Evolutionary conservation across 2,797 vertebrate genomes (phyloP).

Genomic region (Molossus alvarezi): DNA sequence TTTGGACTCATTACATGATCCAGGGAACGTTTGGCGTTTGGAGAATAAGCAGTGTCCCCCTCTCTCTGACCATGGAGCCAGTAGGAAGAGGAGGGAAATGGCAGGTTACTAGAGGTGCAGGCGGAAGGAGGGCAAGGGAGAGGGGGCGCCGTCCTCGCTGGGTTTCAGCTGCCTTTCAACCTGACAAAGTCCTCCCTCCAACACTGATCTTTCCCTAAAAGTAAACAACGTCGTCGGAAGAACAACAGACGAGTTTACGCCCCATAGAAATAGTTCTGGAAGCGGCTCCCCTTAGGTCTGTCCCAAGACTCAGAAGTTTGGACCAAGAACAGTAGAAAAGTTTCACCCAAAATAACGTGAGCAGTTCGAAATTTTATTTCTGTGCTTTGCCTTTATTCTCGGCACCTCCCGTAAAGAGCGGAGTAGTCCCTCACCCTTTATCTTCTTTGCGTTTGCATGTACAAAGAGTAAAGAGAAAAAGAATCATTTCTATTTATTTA

Average conservation of each 20-base stretch:
- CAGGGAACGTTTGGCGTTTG: slow-evolving; percentile 34
- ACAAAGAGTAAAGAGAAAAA: slow-evolving; percentile 10
- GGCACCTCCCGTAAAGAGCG: not conserved
- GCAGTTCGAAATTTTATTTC: not conserved
- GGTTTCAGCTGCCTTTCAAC: not conserved
- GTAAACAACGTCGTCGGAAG: not conserved
- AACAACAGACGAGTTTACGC: not conserved
- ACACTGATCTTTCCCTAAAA: slow-evolving; percentile 62
- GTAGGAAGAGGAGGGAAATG: not conserved
- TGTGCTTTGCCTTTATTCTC: slow-evolving; percentile 59
- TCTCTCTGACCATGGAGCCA: not conserved
- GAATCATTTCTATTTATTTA: not conserved
- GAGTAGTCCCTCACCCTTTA: not conserved
- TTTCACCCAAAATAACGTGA: slow-evolving; percentile 2
- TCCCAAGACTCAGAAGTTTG: slow-evolving; percentile 36
- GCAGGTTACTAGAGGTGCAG: not conserved
- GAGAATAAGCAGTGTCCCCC: not conserved
- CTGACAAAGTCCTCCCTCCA: slow-evolving; percentile 13
- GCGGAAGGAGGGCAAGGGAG: not conserved
- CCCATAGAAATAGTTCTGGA: not conserved
- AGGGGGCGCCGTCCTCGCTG: not conserved
- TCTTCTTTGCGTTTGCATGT: not conserved
- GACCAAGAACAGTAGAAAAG: slow-evolving; percentile 13
- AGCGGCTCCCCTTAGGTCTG: not conserved
- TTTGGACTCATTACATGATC: not conserved